Percentiles rank a stretch among this genome's conserved stretches.
These are phyloP conservation scores for Morinoia aosen DNA, from an alignment of 2,888 invertebrate genomes.

Conservation along the genomic window DNA sequence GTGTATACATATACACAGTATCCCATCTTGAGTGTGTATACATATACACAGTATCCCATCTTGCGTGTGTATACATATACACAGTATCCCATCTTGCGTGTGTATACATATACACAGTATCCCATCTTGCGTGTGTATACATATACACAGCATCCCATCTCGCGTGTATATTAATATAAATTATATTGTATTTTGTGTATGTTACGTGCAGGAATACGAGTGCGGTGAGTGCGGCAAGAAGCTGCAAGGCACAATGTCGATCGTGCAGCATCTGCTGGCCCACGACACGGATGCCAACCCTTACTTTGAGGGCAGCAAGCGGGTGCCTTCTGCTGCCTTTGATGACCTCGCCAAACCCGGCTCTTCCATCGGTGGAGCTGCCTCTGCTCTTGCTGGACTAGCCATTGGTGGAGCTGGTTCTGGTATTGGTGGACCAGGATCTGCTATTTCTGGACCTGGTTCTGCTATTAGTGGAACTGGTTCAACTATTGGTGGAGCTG, in stretches of 20 bases:
- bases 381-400: background rate
- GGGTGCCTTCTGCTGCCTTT: background rate
- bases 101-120: no score
- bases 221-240: slow-evolving; percentile 66
- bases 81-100: no score
- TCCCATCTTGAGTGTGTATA: no score
- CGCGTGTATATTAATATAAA: no score
- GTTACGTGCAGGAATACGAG: slow-evolving; percentile 59
- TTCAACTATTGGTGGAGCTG: background rate
- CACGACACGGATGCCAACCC: slow-evolving; percentile 56
- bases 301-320: slow-evolving; percentile 1
- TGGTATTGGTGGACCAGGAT: background rate
- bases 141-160: no score
- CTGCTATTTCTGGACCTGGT: background rate
- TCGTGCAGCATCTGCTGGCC: slow-evolving; percentile 64
- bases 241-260: slow-evolving; percentile 66
- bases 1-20: no score
- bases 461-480: background rate
- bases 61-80: no score
- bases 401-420: background rate
- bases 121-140: no score
- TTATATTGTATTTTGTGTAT: no score
- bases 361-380: background rate
- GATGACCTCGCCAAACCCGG: background rate
- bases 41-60: no score